Percentiles rank a stretch among this genome's conserved stretches.
phyloP scores from a whole-genome alignment of 2,888 invertebrate genomes.

The Cryptocephalus primarius region DNA sequence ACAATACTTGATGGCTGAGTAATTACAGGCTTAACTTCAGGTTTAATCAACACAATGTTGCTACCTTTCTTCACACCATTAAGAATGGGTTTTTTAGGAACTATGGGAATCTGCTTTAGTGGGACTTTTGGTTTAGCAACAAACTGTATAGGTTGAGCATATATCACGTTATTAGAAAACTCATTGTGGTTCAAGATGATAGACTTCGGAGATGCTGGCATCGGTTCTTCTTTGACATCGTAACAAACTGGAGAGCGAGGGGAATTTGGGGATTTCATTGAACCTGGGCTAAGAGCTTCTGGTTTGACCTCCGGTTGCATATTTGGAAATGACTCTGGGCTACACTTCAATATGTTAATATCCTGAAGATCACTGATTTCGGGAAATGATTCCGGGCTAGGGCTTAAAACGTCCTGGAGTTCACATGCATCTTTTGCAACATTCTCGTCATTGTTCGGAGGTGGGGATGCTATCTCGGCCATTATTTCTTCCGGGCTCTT shows the following conservation, averaged over 20 bases:
- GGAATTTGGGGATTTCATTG: conserved; percentile 13
- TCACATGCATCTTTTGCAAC: conserved; percentile 6
- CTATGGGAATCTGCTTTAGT: conserved; percentile 21
- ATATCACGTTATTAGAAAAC: conserved; percentile 8
- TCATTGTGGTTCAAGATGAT: conserved; percentile 8
- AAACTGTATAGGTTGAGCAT: conserved; percentile 14
- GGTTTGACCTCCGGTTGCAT: conserved; percentile 23
- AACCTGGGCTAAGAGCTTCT: conserved; percentile 18
- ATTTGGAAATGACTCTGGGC: conserved; percentile 20
- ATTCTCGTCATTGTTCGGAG: conserved; percentile 12
- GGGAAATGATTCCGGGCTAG: too few relatives aligned
- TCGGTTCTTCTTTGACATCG: conserved; percentile 1
- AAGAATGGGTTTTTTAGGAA: conserved; percentile 19
- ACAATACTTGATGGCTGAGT: conserved; percentile 13
- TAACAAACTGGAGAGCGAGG: not conserved
- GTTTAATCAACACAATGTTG: conserved; percentile 21
- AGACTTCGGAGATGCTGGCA: not conserved
- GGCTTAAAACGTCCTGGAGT: too few relatives aligned
- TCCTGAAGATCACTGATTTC: conserved; percentile 15
- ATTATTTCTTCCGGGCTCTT: conserved; percentile 32
- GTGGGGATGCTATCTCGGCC: conserved; percentile 26
- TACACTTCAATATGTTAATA: conserved; percentile 19
- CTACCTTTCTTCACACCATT: conserved; percentile 12
- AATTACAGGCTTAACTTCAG: conserved; percentile 11
- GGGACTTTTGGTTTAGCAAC: conserved; percentile 11